Percentiles rank a stretch among this genome's conserved stretches.
Evolutionary conservation across 2,113 vertebrate genomes (phyloP).

Genomic region (Holacanthus passer): DNA sequence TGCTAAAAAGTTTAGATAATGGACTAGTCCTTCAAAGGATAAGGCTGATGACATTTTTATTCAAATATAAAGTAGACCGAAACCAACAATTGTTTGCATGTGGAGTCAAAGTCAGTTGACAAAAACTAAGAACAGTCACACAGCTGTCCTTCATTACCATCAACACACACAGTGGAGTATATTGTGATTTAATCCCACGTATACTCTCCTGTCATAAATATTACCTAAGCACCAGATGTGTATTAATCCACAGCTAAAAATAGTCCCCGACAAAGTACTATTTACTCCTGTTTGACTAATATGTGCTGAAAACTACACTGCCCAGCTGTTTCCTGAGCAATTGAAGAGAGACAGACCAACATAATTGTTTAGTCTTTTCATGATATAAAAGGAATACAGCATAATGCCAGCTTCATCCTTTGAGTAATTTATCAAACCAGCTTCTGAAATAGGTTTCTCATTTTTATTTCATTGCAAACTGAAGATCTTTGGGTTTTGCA

Average conservation of each 20-base stretch:
- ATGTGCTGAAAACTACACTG: not conserved
- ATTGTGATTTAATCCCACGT: not conserved
- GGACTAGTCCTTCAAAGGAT: no score
- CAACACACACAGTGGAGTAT: not conserved
- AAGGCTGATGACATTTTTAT: no score
- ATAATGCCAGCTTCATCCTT: not conserved
- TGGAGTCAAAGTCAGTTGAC: not conserved
- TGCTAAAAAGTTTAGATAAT: not conserved
- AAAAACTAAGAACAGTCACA: no score
- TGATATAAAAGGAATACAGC: not conserved
- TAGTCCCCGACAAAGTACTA: not conserved
- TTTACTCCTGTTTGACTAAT: not conserved
- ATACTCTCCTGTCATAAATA: not conserved
- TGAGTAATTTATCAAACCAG: not conserved
- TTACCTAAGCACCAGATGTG: not conserved
- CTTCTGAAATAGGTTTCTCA: not conserved
- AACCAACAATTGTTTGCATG: not conserved
- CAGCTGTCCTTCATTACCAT: no score
- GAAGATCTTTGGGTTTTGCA: not conserved
- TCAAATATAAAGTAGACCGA: not conserved
- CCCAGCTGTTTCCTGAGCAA: not conserved
- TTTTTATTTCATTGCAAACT: not conserved
- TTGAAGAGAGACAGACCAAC: not conserved
- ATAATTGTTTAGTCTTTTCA: not conserved
- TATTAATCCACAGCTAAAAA: constrained; percentile 1